Conservation (phyloP, 2,113 vertebrate genomes). For the Stegastes partitus region DNA sequence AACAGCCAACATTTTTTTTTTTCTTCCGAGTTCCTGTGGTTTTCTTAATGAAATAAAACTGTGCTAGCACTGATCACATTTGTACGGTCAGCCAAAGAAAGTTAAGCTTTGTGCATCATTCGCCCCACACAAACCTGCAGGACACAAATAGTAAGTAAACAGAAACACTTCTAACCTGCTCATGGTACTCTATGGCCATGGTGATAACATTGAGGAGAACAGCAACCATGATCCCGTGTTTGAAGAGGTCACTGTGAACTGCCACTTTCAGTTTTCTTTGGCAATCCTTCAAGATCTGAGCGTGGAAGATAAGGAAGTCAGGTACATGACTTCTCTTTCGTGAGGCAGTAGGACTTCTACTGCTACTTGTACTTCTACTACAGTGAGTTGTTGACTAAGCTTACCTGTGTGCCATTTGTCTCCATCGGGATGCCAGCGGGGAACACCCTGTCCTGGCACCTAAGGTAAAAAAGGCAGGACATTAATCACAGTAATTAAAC, state of each 20-base stretch:
- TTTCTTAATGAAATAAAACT: no score
- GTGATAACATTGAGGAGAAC: slow-evolving; percentile 12
- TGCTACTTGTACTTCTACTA: background rate
- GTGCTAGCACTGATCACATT: no score
- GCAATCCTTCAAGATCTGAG: background rate
- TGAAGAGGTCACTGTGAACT: background rate
- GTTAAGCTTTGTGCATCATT: no score
- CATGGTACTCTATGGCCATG: slow-evolving; percentile 22
- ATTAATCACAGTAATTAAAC: no score
- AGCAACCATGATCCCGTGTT: background rate
- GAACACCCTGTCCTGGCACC: fast-evolving
- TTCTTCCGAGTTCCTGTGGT: no score
- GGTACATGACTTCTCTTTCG: background rate
- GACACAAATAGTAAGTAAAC: no score
- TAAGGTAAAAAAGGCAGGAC: background rate
- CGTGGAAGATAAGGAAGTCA: background rate
- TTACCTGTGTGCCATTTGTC: background rate
- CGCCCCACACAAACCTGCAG: no score
- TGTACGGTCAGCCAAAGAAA: no score
- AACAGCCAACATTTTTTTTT: no score
- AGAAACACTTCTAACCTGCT: slow-evolving; percentile 13
- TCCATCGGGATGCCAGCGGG: fast-evolving
- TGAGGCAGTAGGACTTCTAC: background rate
- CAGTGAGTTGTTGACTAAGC: background rate
- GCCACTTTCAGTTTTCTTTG: background rate